Percentiles rank a stretch among this genome's conserved stretches.
phyloP scores from a whole-genome alignment of 2,888 invertebrate genomes.

The Aphidius colemani region DNA sequence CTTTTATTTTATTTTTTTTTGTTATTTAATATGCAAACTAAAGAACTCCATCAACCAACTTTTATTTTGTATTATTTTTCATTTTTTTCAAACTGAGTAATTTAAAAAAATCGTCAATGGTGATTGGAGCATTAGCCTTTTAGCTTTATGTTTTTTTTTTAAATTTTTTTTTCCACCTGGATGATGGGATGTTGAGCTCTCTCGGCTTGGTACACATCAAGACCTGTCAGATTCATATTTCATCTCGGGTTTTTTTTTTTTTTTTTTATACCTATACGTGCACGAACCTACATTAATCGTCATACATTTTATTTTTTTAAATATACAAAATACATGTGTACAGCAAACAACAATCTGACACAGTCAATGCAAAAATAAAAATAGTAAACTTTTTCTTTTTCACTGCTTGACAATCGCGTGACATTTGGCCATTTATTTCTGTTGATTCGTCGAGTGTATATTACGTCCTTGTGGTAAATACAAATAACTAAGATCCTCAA shows the following conservation, averaged over 20 bases:
- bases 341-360: not conserved
- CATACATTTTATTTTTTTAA: slow-evolving; percentile 8
- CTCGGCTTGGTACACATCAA: not conserved
- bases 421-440: slow-evolving; percentile 17
- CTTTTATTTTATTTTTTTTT: too few relatives aligned
- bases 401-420: slow-evolving; percentile 17
- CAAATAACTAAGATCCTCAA: slow-evolving; percentile 13
- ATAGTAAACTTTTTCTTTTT: not conserved
- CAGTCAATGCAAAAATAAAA: not conserved
- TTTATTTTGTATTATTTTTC: too few relatives aligned
- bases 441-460: slow-evolving; percentile 15
- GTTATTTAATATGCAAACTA: too few relatives aligned
- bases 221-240: slow-evolving; percentile 30
- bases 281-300: slow-evolving; percentile 18
- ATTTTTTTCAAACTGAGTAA: too few relatives aligned
- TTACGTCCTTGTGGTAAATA: slow-evolving; percentile 16
- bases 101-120: too few relatives aligned
- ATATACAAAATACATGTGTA: not conserved
- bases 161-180: not conserved
- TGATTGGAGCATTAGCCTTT: slow-evolving; percentile 25
- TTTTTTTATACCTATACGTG: too few relatives aligned
- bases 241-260: slow-evolving; percentile 15
- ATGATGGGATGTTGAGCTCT: slow-evolving; percentile 25
- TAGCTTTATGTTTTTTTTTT: not conserved
- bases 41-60: too few relatives aligned